phyloP scores from a whole-genome alignment of 2,113 vertebrate genomes.

The Actinemys pallida region DNA sequence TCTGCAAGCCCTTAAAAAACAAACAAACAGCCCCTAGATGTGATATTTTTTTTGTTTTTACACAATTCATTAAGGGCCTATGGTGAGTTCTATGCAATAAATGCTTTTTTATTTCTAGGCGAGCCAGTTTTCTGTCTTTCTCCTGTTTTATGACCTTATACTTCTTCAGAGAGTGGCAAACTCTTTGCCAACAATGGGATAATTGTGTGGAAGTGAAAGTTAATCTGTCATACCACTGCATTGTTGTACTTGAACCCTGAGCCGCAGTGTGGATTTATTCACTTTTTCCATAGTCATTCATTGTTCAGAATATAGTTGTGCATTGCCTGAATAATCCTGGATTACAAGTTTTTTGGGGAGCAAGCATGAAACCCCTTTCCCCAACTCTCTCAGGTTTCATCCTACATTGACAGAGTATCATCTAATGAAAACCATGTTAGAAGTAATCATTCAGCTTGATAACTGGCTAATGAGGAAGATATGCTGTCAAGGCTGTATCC shows the following conservation, averaged over 20 bases:
- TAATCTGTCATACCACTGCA: not conserved
- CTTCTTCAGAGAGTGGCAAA: not conserved
- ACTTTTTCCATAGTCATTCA: not conserved
- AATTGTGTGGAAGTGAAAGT: not conserved
- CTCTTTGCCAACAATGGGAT: not conserved
- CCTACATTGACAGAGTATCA: not conserved
- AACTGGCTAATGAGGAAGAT: not conserved
- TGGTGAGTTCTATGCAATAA: not conserved
- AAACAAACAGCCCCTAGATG: not conserved
- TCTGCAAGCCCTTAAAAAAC: not conserved
- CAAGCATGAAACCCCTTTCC: not conserved
- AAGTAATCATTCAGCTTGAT: constrained; percentile 22
- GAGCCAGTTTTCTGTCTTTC: not conserved
- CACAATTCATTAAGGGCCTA: not conserved
- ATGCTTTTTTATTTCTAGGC: not conserved
- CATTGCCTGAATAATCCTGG: not conserved
- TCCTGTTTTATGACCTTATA: not conserved
- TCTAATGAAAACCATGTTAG: not conserved
- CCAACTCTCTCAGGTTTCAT: not conserved
- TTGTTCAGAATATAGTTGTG: not conserved
- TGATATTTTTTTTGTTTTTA: not conserved
- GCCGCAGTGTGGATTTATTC: not conserved
- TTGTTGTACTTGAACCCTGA: not conserved
- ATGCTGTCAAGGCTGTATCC: not conserved
- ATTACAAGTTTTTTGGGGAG: not conserved